phyloP scores from a whole-genome alignment of 1,140 invertebrate species.

The Drosophila quadrilineata region DNA sequence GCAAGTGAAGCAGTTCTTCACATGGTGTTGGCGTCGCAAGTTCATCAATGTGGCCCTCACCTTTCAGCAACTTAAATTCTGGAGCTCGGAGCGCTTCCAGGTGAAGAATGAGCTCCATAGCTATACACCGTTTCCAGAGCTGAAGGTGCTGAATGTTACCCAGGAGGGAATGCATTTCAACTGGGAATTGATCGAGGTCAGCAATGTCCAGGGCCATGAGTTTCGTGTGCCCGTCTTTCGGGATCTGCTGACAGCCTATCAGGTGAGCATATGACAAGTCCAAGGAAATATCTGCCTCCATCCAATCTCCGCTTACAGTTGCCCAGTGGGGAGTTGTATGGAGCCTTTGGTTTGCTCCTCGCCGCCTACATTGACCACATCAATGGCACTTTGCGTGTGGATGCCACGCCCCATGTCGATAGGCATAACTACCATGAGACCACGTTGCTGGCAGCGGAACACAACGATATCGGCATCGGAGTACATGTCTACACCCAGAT shows the following conservation, averaged over 20 bases:
- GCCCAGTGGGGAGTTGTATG: constrained; percentile 17
- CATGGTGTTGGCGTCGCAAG: constrained; percentile 49
- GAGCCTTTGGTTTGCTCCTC: constrained; percentile 15
- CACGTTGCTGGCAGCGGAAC: constrained; percentile 27
- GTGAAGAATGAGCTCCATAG: constrained; percentile 37
- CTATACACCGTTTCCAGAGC: constrained; percentile 52
- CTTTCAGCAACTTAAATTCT: neutral
- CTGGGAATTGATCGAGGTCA: constrained; percentile 4
- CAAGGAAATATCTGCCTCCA: too few species aligned
- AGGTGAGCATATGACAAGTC: constrained; percentile 33
- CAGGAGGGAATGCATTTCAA: neutral
- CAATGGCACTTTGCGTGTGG: constrained; percentile 6
- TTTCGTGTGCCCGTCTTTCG: constrained; percentile 53
- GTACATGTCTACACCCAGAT: constrained; percentile 31
- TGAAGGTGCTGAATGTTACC: constrained; percentile 37
- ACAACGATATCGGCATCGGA: constrained; percentile 39
- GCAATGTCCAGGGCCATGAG: constrained; percentile 35
- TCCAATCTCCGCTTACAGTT: constrained; percentile 30
- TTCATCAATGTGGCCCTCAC: constrained; percentile 48
- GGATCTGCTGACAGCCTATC: constrained; percentile 27
- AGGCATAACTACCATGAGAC: constrained; percentile 37
- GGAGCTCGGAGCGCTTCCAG: too few species aligned
- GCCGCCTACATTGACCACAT: constrained; percentile 12
- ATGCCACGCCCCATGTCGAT: constrained; percentile 16
- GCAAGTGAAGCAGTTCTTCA: constrained; percentile 39